A percentile compares a stretch with the other conserved stretches of the same genome.
Conservation (phyloP, 2,797 vertebrate genomes). For the Crax fasciolata region DNA sequence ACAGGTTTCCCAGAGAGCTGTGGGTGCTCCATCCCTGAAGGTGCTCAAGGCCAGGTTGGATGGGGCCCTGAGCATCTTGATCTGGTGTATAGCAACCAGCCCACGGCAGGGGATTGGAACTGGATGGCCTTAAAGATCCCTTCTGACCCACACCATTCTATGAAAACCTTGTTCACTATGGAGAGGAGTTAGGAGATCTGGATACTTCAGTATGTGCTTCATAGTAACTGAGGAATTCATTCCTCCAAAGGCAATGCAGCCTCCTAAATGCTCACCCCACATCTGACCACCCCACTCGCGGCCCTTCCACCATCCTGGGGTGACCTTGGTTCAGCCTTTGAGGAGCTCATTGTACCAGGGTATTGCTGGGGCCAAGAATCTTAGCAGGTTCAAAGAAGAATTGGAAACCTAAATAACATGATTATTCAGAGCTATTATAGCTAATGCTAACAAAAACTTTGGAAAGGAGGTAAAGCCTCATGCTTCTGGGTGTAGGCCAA, state of each 20-base stretch:
- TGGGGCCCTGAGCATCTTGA: background rate
- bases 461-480: slow-evolving; percentile 28
- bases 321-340: background rate
- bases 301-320: background rate
- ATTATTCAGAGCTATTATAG: slow-evolving; percentile 54
- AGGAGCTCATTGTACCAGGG: slow-evolving; percentile 46
- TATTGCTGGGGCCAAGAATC: slow-evolving; percentile 33
- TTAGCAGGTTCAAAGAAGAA: slow-evolving; percentile 27
- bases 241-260: background rate
- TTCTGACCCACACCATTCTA: no score
- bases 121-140: no score
- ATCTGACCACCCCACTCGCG: background rate
- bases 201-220: background rate
- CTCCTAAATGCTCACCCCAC: background rate
- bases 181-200: background rate
- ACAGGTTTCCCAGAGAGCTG: background rate
- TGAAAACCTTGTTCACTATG: rapidly evolving
- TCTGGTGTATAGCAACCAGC: no score
- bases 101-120: no score
- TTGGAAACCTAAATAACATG: slow-evolving; percentile 22
- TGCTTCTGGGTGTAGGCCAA: slow-evolving; percentile 18
- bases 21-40: background rate
- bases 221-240: rapidly evolving
- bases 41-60: background rate
- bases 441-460: slow-evolving; percentile 62